Evolutionary conservation across 92 coral and sea anemone species (phyloP), one percentile per base, ranked within the genome.

Genomic region (Scolanthus callimorphus): DNA sequence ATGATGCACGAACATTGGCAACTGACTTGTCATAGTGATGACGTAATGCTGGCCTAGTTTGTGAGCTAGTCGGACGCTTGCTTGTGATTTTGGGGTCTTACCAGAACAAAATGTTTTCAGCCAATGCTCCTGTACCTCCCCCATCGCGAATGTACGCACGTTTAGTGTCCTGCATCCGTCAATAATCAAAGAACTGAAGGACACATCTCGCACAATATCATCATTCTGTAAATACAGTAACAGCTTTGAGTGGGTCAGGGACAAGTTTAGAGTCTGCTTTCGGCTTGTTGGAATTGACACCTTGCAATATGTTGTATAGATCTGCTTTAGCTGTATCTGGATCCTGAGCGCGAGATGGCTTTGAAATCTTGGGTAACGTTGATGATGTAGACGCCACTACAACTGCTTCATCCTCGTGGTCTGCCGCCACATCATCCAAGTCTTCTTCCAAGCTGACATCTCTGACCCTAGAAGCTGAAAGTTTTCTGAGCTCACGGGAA

Each of bases 161-260:
- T 58, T 65, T 2, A 65, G 39, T 1, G 10, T 17, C 21, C 27
- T 57, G 26, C 27, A 58, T 24, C 67, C 67, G 20, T 80, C 52
- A 11, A 59, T 48, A 24, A 15, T 49, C 19, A 56, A 21, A 17
- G 31, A 2, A 17, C 57, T 39, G 39, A 80, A 60, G 0, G 83
- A 76, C 43, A 80, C 87, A 62, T 80, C 75, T 25, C 72, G 60
- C 6, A 80, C 41, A 55, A 80, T 73, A 37, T 63, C 65, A 15
- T 69, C 73, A 21, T 68, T 57, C 38, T 84, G 62, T 39, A 71
- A 62, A 22, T 59, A 30, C 0, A 70, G 48, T 25, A 85, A 52
- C 55, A 85, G 57, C 65, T 76, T 81, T 61, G 79, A 66, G n/a
- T 15, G 62, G 51, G 27, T 85, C 88, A 1, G 95, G 78, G 17